These are phyloP conservation scores for Beris morrisii DNA, from an alignment of 2,888 invertebrate genomes.

Conservation along the genomic window DNA sequence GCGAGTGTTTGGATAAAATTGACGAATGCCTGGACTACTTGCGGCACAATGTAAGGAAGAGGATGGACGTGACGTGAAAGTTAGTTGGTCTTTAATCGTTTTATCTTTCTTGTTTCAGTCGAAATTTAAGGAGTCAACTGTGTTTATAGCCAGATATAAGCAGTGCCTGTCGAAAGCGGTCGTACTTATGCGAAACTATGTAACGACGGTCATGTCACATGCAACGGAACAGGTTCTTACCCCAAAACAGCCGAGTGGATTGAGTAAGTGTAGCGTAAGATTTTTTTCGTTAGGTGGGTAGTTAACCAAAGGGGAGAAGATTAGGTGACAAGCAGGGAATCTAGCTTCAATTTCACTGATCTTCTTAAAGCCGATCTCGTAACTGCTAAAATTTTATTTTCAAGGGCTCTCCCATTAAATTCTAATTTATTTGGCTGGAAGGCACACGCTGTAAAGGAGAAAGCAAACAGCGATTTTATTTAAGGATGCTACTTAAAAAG, in stretches of 20 bases:
- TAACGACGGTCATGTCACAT: constrained; percentile 73
- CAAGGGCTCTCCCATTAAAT: too few species aligned
- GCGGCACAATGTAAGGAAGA: constrained; percentile 69
- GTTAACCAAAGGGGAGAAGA: too few species aligned
- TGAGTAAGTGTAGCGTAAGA: constrained; percentile 8
- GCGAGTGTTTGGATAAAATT: constrained; percentile 77
- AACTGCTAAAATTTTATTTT: too few species aligned
- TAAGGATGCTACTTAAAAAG: too few species aligned
- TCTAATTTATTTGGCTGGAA: too few species aligned
- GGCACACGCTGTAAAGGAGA: too few species aligned
- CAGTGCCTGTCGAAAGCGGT: constrained; percentile 82
- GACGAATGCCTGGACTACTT: constrained; percentile 87
- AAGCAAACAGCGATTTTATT: too few species aligned
- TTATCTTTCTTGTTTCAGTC: constrained; percentile 5
- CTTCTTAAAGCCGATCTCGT: too few species aligned
- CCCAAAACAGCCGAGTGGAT: constrained; percentile 46
- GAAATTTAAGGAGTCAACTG: constrained; percentile 40
- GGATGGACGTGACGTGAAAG: neutral
- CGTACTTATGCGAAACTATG: constrained; percentile 76
- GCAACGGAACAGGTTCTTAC: constrained; percentile 75
- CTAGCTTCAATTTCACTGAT: too few species aligned
- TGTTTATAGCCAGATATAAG: constrained; percentile 80
- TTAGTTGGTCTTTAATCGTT: too few species aligned
- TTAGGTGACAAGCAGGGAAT: too few species aligned
- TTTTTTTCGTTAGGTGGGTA: too few species aligned